Evolutionary conservation across 2,888 invertebrate species (phyloP), one percentile per base, ranked within the genome.

Genomic region (Euspilapteryx auroguttella): DNA sequence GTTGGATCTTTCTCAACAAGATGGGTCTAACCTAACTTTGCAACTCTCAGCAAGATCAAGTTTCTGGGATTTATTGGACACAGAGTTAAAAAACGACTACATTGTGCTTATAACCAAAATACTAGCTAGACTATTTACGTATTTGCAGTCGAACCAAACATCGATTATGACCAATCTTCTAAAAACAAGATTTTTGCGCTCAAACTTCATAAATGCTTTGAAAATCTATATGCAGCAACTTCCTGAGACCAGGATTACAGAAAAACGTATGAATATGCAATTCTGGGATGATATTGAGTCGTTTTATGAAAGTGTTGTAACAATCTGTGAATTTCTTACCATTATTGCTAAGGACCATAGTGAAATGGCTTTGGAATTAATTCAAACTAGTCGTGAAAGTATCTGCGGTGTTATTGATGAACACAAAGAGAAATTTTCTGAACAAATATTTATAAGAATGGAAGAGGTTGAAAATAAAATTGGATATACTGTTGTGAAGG

Each of bases 91-190:
- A 44, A 63, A 62, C 15, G 79, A 79, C 39, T 64, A 58, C 37
- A 55, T 78, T 33, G 65, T 78, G 29, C 43, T 79, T 31, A 61
- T 79, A 12, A 53, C 76, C 2, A 65, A 53, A 49, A 51, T 78
- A 39, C 37, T 79, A 28, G 50, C 55, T 4, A 61, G 55, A 29
- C 41, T 78, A 10, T 76, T 57, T 39, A 55, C 47, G 32, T 53
- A 51, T 2, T 37, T 69, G 28, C 49, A 59, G 29, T 41, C 42
- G 11, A 45, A 45, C 21, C 65, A 65, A 32, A 66, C 50, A 28
- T 52, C 59, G 3, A 61, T 58, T 47, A 55, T 69, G 27, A 37
- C 43, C 2, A 45, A 36, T 4, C 25, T 24, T n/a, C 41, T 62
- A 25, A 37, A 47, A 37, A 47, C 45, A 4, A 56, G 51, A 32